Conservation (phyloP, 2,888 invertebrate species). For the Melieria picta region DNA sequence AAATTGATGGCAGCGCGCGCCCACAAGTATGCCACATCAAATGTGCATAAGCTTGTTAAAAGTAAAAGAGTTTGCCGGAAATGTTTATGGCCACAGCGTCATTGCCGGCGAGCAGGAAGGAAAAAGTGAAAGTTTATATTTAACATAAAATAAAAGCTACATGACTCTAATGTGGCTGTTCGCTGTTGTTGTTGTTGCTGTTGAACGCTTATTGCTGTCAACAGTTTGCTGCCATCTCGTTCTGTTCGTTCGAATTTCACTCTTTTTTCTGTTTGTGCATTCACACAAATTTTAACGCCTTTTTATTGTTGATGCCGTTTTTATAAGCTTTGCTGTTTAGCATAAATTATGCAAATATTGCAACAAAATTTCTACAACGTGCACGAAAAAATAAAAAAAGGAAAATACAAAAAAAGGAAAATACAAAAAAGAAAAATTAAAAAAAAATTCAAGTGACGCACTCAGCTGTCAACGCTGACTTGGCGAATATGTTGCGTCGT, state of each 20-base stretch:
- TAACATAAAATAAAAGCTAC: not conserved
- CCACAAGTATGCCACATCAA: not conserved
- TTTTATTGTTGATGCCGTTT: constrained; percentile 12
- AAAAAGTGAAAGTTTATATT: not conserved
- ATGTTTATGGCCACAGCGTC: not conserved
- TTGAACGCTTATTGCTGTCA: constrained; percentile 9
- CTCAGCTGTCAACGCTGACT: too few species aligned
- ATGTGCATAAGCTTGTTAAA: not conserved
- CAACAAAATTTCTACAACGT: not conserved
- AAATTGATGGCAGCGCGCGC: not conserved
- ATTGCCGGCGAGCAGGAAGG: not conserved
- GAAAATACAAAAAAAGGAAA: too few species aligned
- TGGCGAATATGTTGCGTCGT: too few species aligned
- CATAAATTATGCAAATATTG: constrained; percentile 21
- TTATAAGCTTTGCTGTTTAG: constrained; percentile 13
- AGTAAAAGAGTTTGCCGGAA: not conserved
- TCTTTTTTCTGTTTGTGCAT: not conserved
- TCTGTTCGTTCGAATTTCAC: too few species aligned
- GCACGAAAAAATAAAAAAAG: too few species aligned
- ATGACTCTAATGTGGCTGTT: not conserved
- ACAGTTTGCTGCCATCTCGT: not conserved
- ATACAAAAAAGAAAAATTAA: too few species aligned
- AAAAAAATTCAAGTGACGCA: too few species aligned
- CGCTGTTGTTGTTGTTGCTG: not conserved
- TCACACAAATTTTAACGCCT: constrained; percentile 2